Base-by-base conservation (phyloP, 2,797 vertebrate species). In the Thamnophis elegans region DNA sequence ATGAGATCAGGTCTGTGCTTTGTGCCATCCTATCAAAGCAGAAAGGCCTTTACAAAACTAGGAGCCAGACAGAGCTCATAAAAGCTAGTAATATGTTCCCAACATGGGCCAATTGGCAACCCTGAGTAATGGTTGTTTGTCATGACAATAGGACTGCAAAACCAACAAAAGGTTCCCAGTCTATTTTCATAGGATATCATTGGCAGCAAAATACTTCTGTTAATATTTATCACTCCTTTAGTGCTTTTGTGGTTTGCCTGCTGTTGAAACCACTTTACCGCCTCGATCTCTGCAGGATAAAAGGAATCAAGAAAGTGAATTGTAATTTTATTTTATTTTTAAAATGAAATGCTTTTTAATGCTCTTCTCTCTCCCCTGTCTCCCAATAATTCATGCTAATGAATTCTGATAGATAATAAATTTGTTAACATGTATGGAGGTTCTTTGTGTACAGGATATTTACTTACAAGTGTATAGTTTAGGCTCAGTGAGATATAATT, bases 21-120 rank as follows among this genome's bases (percentile, higher is more conserved):
- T 96, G 94, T 2, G 90, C 93, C 93, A 91, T 92, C 60, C 93
- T 95, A 68, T 96, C 93, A 97, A 95, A 95, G 89, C 91, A 93
- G 94, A 90, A 82, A 89, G 95, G 85, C 92, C 92, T 94, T 93
- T 92, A 87, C 87, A 90, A 94, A 96, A 94, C 18, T 4, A 2
- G 16, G 90, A 94, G 87, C 93, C 58, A 89, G 95, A 88, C 22
- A 94, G 88, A 90, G 91, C 85, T 13, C 94, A 26, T 93, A 92
- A 93, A 95, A 94, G n/a, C 47, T 60, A 91, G 86, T 55, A 89
- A 92, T 92, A 89, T 90, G 62, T 94, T 94, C 62, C 93, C 93
- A 94, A 91, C 28, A 2, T 25, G n/a, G 82, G 82, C 89, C 87
- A 51, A 16, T 60, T 93, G 92, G 90, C 93, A 93, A 20, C 92